These are phyloP conservation scores for Drosophila paulistorum DNA, from an alignment of 1,140 invertebrate species.

Conservation along the genomic window DNA sequence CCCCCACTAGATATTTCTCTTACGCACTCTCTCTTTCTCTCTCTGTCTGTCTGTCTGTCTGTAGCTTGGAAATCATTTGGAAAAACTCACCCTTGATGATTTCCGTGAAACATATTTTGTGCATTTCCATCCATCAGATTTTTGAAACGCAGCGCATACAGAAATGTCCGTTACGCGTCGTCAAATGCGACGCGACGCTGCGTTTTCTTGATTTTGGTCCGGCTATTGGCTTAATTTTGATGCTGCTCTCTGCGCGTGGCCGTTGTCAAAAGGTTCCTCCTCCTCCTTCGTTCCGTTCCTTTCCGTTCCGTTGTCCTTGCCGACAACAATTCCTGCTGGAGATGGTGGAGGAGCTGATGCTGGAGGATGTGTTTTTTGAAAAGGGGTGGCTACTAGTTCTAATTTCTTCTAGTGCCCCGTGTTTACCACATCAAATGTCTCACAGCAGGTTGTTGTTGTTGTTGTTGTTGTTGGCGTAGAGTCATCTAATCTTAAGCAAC, in stretches of 20 bases:
- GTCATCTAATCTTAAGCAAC: not conserved
- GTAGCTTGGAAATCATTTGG: too few relatives aligned
- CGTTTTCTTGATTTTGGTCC: constrained; percentile 59
- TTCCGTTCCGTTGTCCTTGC: not conserved
- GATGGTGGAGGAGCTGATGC: not conserved
- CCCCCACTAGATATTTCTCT: not conserved
- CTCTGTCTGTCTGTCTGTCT: not conserved
- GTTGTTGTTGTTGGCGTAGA: not conserved
- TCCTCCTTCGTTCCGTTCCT: not conserved
- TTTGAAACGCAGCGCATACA: constrained; percentile 71
- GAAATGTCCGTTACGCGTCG: constrained; percentile 77
- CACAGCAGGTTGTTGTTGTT: constrained; percentile 28
- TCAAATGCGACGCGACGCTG: constrained; percentile 66
- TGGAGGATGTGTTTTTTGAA: not conserved
- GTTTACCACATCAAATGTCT: constrained; percentile 19
- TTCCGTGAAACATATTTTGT: constrained; percentile 84
- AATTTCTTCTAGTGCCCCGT: constrained; percentile 4
- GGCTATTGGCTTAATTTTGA: constrained; percentile 79
- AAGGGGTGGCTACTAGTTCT: constrained; percentile 1
- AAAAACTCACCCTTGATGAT: constrained; percentile 83
- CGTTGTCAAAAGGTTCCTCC: constrained; percentile 42
- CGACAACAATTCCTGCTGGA: not conserved
- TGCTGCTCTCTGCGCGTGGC: constrained; percentile 72
- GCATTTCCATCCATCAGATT: constrained; percentile 84
- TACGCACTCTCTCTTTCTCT: not conserved